Conservation (phyloP, 2,888 invertebrate genomes). For the Drosophila lacicola region DNA sequence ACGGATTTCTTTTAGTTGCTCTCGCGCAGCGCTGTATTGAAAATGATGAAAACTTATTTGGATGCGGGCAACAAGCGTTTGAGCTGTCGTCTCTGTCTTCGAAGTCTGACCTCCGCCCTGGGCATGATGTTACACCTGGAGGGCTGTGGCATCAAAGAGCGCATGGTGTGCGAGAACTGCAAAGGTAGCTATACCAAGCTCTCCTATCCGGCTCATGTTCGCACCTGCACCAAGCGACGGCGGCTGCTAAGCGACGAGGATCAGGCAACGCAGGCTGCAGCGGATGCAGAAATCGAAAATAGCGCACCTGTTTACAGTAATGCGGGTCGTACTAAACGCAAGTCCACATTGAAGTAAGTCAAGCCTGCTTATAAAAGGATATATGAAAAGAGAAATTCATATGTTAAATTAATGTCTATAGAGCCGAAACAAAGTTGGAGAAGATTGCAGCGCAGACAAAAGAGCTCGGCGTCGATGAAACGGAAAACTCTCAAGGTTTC, state of each 20-base stretch:
- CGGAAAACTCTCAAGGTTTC: constrained; percentile 42
- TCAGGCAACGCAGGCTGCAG: background rate
- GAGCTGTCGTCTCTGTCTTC: constrained; percentile 80
- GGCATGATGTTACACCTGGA: constrained; percentile 81
- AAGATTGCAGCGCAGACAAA: constrained; percentile 61
- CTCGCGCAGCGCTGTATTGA: constrained; percentile 59
- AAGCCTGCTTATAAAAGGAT: background rate
- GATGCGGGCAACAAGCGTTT: constrained; percentile 56
- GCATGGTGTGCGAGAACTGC: constrained; percentile 75
- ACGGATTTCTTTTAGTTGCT: constrained; percentile 43
- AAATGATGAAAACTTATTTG: constrained; percentile 61
- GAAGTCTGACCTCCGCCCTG: constrained; percentile 67
- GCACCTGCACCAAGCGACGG: constrained; percentile 57
- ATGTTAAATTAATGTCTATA: constrained; percentile 25
- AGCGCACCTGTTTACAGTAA: constrained; percentile 62
- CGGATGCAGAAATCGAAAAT: background rate
- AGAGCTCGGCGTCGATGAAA: constrained; percentile 7
- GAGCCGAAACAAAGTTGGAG: constrained; percentile 82
- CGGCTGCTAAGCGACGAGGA: background rate
- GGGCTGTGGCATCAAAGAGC: constrained; percentile 68
- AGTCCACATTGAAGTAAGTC: constrained; percentile 79
- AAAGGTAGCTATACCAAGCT: constrained; percentile 56
- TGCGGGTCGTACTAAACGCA: constrained; percentile 80
- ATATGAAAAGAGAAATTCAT: background rate
- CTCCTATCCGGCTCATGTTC: constrained; percentile 57